A percentile compares a stretch with the other conserved stretches of the same genome.
Evolutionary conservation across 1,140 invertebrate species (phyloP).

Genomic region (Aradophagus sp.): DNA sequence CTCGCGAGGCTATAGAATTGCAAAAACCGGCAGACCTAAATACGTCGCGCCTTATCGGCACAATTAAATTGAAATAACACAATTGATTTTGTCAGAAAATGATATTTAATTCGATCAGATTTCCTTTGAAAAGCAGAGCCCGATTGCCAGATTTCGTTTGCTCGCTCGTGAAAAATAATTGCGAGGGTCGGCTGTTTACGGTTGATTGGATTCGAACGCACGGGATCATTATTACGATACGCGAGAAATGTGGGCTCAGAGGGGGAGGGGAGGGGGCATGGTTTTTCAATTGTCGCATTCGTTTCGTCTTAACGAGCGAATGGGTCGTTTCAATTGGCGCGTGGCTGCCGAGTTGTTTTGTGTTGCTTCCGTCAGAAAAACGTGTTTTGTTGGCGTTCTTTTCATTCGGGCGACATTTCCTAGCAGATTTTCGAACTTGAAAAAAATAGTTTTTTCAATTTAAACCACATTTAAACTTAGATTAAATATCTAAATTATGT

Average conservation of each 20-base stretch:
- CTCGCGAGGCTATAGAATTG: conserved; percentile 10
- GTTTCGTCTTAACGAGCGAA: conserved; percentile 23
- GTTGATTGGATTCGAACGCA: conserved; percentile 16
- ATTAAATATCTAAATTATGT: no score
- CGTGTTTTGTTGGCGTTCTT: conserved; percentile 5
- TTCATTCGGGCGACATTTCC: no score
- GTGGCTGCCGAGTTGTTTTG: conserved; percentile 13
- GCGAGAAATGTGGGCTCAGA: not conserved
- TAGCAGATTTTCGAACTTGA: no score
- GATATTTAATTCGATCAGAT: conserved; percentile 36
- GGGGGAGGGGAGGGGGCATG: no score
- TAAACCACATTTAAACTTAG: no score
- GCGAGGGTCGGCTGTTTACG: conserved; percentile 18
- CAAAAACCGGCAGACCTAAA: conserved; percentile 15
- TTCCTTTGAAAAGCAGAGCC: conserved; percentile 26
- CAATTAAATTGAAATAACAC: conserved; percentile 41
- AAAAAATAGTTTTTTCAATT: no score
- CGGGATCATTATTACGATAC: conserved; percentile 26
- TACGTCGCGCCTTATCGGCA: conserved; percentile 21
- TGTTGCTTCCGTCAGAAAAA: conserved; percentile 1
- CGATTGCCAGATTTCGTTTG: conserved; percentile 23
- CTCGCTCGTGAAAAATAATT: conserved; percentile 29
- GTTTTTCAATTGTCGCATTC: conserved; percentile 32
- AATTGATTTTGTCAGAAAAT: conserved; percentile 27
- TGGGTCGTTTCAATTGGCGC: conserved; percentile 17